Evolutionary conservation across 2,888 invertebrate genomes (phyloP), one percentile per base, ranked within the genome.

Genomic region (Ypsolopha scabrella): DNA sequence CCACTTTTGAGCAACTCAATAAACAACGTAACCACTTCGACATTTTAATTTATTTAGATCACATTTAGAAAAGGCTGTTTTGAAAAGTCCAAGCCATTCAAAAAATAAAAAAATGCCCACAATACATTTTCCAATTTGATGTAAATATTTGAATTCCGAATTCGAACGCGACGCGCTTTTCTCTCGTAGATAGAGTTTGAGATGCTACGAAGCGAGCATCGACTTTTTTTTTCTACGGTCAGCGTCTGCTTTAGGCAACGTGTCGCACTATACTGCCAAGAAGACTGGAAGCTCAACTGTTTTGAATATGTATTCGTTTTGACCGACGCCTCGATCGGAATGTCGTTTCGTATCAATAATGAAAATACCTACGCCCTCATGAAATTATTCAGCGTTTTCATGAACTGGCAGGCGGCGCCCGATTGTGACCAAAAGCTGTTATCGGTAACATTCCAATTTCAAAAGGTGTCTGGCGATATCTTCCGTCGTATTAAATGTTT

Each of bases 201-300:
- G 11, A 11, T 11, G 10, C 11, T 14, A 43, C 43, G 3, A 13
- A 43, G 13, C 10, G 34, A 33, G 36, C 35, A 37, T 7, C 37
- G 8, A 9, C 37, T 46, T 36, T 47, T 36, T 62, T 66, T 67
- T 63, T 67, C 65, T 60, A 58, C 57, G 61, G 24, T 3, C 24
- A 59, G 59, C 77, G 78, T 67, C 73, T 68, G 66, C 65, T 62
- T 61, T 53, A 58, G 68, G 57, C 65, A 60, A 61, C 67, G 69
- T 57, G 57, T 63, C 61, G 64, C 58, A 62, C 59, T 65, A 65
- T 64, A 78, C 78, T 78, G 74, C 68, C 58, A 55, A 56, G 50
- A 52, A 41, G n/a, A 24, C 39, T 49, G 39, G 55, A 55, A 54
- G 58, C 55, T 53, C 44, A 41, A 51, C 56, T 53, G 50, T 24